These are phyloP conservation scores for Procambarus clarkii DNA, from an alignment of 1,140 invertebrate species.

Conservation along the genomic window DNA sequence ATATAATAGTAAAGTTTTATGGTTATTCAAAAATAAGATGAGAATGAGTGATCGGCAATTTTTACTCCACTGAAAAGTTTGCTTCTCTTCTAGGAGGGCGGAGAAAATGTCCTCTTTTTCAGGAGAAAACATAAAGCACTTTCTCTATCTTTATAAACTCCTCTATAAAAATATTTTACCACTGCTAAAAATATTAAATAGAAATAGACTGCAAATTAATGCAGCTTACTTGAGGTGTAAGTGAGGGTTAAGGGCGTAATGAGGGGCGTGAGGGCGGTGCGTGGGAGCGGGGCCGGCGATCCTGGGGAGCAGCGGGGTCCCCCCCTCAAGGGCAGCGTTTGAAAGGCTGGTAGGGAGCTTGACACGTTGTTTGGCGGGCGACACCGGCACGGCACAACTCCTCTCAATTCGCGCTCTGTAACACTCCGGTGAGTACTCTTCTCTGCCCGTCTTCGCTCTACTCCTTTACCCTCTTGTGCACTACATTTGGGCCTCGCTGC, in stretches of 20 bases:
- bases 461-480: neutral
- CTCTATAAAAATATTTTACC: neutral
- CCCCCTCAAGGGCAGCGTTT: neutral
- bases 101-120: slow-evolving; percentile 15
- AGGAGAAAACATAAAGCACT: neutral
- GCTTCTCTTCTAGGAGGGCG: neutral
- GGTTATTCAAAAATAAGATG: too few relatives aligned
- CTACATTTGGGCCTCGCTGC: neutral
- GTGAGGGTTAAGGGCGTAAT: neutral
- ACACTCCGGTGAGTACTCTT: neutral
- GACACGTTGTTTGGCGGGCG: slow-evolving; percentile 16
- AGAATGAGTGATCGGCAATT: neutral
- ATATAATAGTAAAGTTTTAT: too few relatives aligned
- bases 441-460: neutral
- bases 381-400: neutral
- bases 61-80: neutral
- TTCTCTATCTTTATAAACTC: neutral
- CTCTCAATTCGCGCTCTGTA: neutral
- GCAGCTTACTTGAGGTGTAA: neutral
- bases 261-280: neutral
- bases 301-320: neutral
- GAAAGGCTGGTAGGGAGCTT: neutral
- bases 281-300: neutral
- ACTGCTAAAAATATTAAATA: neutral
- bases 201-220: neutral